Evolutionary conservation across 1,140 invertebrate genomes (phyloP), one percentile per base, ranked within the genome.

Genomic region (Hesperophylax magnus): DNA sequence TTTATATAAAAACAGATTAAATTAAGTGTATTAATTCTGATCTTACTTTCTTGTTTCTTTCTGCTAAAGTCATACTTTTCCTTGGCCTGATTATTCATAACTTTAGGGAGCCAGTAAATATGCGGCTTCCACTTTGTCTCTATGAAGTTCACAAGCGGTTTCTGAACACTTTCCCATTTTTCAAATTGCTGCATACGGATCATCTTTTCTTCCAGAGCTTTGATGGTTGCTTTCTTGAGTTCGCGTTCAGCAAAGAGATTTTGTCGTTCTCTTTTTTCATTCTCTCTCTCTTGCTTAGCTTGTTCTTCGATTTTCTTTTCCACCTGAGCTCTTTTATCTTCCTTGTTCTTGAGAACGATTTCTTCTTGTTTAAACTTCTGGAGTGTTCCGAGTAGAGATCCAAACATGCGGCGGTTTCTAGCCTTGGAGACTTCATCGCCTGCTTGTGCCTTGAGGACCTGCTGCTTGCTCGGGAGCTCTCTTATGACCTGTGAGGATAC

Each of bases 321-420:
- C 39, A 99, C 95, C 90, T 97, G 93, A 14, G 95, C 96, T 86
- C 81, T 83, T 91, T 85, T 93, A 86, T 88, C 85, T 86, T 93
- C 94, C 86, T 93, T 94, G 86, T 92, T 93, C 88, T 97, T 96
- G 78, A 97, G 89, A 81, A 95, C 94, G 74, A 96, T 97, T 89
- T 98, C 97, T 87, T 99, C 98, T 87, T 97, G 95, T 86, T 97
- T 95, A 88, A 99, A 99, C 87, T 97, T 97, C 86, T 98, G 96
- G 82, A 99, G 88, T 58, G 98, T 99, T 5, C 98, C 98, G 52
- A 99, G 88, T 53, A 99, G 90, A 34, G 96, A 96, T 27, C 98
- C 97, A 91, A 99, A 98, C 95, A 99, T 98, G 81, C 98, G 92
- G 81, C 95, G 92, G 90, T 98, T 98, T 81, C 97, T 93, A 27